phyloP scores from a whole-genome alignment of 2,113 vertebrate genomes.

The Nibea coibor region DNA sequence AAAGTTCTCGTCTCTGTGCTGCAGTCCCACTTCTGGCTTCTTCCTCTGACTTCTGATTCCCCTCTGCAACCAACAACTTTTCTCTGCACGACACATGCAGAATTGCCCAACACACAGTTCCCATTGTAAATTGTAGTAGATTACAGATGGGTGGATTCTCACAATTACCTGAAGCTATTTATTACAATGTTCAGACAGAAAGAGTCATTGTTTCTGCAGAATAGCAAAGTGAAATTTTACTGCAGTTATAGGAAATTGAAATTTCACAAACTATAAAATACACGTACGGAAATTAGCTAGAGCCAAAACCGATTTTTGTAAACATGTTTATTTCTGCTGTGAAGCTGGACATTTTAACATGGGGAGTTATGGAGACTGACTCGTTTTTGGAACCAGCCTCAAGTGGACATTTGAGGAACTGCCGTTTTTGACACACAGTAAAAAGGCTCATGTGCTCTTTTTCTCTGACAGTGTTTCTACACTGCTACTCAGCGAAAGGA shows the following conservation, averaged over 20 bases:
- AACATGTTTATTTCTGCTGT: too few relatives aligned
- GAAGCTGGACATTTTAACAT: too few relatives aligned
- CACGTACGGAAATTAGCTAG: background rate
- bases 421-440: too few relatives aligned
- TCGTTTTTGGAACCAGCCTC: too few relatives aligned
- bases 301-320: too few relatives aligned
- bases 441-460: too few relatives aligned
- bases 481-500: too few relatives aligned
- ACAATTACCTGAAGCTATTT: background rate
- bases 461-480: too few relatives aligned
- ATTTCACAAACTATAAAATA: background rate
- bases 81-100: background rate
- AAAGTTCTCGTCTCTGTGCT: slow-evolving; percentile 62
- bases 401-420: too few relatives aligned
- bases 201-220: background rate
- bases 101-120: background rate
- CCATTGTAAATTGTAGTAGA: background rate
- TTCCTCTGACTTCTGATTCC: slow-evolving; percentile 58
- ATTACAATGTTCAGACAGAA: slow-evolving; percentile 5
- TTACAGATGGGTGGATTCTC: background rate
- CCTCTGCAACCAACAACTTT: slow-evolving; percentile 43
- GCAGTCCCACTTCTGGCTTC: slow-evolving; percentile 59
- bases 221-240: background rate
- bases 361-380: too few relatives aligned
- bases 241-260: background rate